Base-by-base conservation (phyloP, 2,888 invertebrate genomes). In the Pammene fasciana region DNA sequence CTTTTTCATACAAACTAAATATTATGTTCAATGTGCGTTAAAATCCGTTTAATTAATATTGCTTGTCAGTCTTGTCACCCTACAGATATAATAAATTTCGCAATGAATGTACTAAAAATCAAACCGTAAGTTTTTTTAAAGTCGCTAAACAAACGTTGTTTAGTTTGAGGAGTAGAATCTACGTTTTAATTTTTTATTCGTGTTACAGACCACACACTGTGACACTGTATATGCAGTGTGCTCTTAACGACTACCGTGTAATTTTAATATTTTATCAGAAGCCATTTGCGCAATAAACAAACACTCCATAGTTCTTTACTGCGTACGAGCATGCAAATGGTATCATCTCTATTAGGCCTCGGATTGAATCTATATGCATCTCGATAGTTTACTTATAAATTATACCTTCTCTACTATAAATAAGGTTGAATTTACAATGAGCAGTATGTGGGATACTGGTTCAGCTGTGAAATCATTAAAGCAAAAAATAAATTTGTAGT, bases 241-340 rank as follows among this genome's bases (percentile, higher is more conserved):
- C 61, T 65, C 66, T 64, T 75, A 78, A 77, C 73, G 64, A 71
- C 74, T 72, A 71, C 72, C 71, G 62, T 74, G 75, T 76, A 75
- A 80, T 80, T 80, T 79, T 77, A 82, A 82, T 82, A 82, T 80
- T 79, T 82, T 76, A 81, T 76, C 76, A 75, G 71, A 68, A 71
- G 73, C 71, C 74, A 74, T 78, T 78, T 75, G 73, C 68, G 54
- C 18, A 64, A 75, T 78, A 78, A 76, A 78, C 78, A 77, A 80
- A 81, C 75, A 75, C 68, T 60, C 36, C 54, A 57, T 65, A 65
- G 65, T 72, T 68, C 72, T 56, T 68, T 70, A 76, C 73, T 72
- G 74, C 75, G 55, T 56, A 48, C 60, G 41, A 57, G 73, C 76
- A 79, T 79, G 79, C 77, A 76, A 76, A 79, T 76, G 72, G 72